Evolutionary conservation across 2,888 invertebrate species (phyloP).

Genomic region (Matsumyia berberina): DNA sequence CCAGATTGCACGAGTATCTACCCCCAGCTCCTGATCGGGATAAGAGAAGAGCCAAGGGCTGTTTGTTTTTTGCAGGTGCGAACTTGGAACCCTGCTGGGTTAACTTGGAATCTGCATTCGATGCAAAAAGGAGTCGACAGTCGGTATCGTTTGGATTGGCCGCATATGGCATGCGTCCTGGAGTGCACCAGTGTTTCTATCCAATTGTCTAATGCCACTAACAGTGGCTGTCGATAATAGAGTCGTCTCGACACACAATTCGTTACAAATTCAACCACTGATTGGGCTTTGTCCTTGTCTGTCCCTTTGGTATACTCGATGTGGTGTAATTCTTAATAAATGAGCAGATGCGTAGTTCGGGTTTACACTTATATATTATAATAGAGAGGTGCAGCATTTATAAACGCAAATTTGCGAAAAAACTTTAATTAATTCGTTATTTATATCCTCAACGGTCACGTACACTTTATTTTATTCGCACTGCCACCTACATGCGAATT

Average conservation of each 20-base stretch:
- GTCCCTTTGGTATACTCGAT: slow-evolving; percentile 1
- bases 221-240: slow-evolving; percentile 35
- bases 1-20: slow-evolving; percentile 29
- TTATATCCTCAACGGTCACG: no score
- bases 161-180: slow-evolving; percentile 68
- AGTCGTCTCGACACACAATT: slow-evolving; percentile 34
- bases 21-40: slow-evolving; percentile 32
- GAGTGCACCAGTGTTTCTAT: slow-evolving; percentile 12
- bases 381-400: no score
- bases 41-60: slow-evolving; percentile 35
- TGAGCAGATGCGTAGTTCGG: slow-evolving; percentile 36
- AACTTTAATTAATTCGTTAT: no score
- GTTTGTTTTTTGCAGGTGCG: slow-evolving; percentile 73
- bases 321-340: slow-evolving; percentile 29
- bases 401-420: no score
- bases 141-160: slow-evolving; percentile 29
- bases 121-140: slow-evolving; percentile 54
- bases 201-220: slow-evolving; percentile 41
- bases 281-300: slow-evolving; percentile 36
- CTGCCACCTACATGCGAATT: no score
- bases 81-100: slow-evolving; percentile 61
- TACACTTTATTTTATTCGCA: no score
- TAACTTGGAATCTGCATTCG: slow-evolving; percentile 66
- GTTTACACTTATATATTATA: no score
- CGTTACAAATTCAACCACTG: slow-evolving; percentile 49